Percentiles rank a stretch among this genome's conserved stretches.
phyloP scores from a whole-genome alignment of 1,140 invertebrate species.

The Galendromus occidentalis region DNA sequence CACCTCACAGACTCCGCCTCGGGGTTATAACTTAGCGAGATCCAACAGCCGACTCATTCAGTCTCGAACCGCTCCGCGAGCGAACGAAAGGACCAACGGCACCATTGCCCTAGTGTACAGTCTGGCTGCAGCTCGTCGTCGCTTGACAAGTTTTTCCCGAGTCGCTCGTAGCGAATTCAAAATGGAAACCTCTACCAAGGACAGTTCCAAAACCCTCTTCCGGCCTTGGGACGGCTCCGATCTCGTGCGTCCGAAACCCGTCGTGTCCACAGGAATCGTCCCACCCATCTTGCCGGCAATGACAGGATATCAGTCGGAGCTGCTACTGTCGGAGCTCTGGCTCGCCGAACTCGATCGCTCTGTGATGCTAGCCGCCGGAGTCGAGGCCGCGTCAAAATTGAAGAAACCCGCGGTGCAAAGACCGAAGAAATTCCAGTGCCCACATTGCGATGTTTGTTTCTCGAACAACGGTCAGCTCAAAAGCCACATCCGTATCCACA shows the following conservation, averaged over 20 bases:
- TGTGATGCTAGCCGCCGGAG: slow-evolving; percentile 3
- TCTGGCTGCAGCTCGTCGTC: too few species aligned
- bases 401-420: slow-evolving; percentile 43
- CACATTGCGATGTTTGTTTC: slow-evolving; percentile 66
- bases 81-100: too few species aligned
- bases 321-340: slow-evolving; percentile 7
- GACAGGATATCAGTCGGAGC: not conserved
- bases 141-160: too few species aligned
- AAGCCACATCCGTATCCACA: slow-evolving; percentile 74
- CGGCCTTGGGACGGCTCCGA: not conserved
- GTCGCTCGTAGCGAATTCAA: too few species aligned
- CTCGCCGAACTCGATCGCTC: slow-evolving; percentile 1
- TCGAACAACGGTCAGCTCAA: slow-evolving; percentile 80
- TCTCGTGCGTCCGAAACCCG: not conserved
- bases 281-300: not conserved
- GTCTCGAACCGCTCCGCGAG: too few species aligned
- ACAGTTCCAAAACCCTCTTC: not conserved
- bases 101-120: too few species aligned
- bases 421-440: slow-evolving; percentile 69
- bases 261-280: not conserved
- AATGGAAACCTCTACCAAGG: too few species aligned
- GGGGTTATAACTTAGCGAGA: too few species aligned
- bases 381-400: not conserved
- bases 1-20: slow-evolving; percentile 10
- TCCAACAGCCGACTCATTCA: too few species aligned